These are phyloP conservation scores for Branchellion lobata DNA, from an alignment of 2,888 invertebrate genomes.

Conservation along the genomic window DNA sequence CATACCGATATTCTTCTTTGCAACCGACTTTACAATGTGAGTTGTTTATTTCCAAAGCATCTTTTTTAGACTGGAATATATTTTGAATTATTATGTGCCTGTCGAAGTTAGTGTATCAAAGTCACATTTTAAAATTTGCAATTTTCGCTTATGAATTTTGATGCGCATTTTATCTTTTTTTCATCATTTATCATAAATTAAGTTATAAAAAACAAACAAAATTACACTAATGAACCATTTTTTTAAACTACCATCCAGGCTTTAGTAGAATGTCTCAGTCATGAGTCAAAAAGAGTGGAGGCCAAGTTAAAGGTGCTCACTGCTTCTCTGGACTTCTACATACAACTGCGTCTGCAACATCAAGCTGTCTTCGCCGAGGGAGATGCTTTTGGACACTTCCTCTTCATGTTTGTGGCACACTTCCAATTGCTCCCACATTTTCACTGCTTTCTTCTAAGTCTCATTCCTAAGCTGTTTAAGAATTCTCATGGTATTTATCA, in stretches of 20 bases:
- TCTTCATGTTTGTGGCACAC: constrained; percentile 47
- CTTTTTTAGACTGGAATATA: too few species aligned
- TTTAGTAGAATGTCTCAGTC: constrained; percentile 42
- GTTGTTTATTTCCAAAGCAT: neutral
- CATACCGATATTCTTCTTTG: neutral
- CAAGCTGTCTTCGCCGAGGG: constrained; percentile 38
- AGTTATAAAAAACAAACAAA: too few species aligned
- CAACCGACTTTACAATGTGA: constrained; percentile 1
- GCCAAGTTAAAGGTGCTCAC: constrained; percentile 45
- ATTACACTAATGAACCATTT: neutral
- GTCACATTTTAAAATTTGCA: too few species aligned
- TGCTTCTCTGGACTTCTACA: constrained; percentile 43
- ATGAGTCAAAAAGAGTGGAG: constrained; percentile 38
- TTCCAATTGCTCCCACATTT: too few species aligned
- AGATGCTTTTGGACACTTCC: constrained; percentile 48
- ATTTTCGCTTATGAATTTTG: too few species aligned
- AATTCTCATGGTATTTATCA: neutral
- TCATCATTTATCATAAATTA: too few species aligned
- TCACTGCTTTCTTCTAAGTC: too few species aligned
- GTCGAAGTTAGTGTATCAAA: too few species aligned
- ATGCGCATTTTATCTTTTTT: too few species aligned
- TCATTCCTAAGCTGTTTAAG: too few species aligned
- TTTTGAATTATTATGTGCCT: too few species aligned
- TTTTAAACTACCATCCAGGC: constrained; percentile 19
- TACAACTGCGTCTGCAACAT: constrained; percentile 40